phyloP scores from a whole-genome alignment of 2,113 vertebrate species.

The Rhinoderma darwinii region DNA sequence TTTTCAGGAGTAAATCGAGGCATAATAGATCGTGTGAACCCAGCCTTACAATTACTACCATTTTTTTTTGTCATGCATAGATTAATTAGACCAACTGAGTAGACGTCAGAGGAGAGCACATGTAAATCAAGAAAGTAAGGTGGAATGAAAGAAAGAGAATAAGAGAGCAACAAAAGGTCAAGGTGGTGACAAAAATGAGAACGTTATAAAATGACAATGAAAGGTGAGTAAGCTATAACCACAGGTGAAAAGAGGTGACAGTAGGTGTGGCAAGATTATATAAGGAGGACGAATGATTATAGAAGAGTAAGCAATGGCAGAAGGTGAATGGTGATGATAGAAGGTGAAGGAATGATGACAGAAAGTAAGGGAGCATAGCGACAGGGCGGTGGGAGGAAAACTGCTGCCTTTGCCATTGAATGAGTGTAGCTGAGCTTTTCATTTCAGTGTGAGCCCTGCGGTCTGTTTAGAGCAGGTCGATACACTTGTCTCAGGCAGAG shows the following conservation, averaged over 20 bases:
- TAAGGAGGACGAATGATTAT: not conserved
- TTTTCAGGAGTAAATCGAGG: too few relatives aligned
- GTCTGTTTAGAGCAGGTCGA: conserved; percentile 95
- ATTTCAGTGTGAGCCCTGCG: conserved; percentile 92
- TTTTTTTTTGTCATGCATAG: too few relatives aligned
- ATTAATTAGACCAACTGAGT: too few relatives aligned
- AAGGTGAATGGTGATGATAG: conserved; percentile 24
- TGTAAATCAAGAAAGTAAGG: too few relatives aligned
- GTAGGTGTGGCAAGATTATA: not conserved
- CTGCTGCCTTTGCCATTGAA: conserved; percentile 30
- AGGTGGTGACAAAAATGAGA: not conserved
- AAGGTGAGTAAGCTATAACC: not conserved
- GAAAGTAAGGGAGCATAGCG: conserved; percentile 39
- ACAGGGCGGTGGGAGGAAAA: conserved; percentile 31
- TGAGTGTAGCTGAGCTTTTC: conserved; percentile 74
- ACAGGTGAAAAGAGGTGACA: not conserved
- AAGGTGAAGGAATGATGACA: conserved; percentile 16
- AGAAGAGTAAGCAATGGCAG: not conserved
- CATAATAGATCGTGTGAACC: too few relatives aligned
- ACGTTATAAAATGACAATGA: not conserved
- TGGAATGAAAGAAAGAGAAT: not conserved
- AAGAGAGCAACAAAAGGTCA: too few relatives aligned
- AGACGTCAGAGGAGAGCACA: too few relatives aligned
- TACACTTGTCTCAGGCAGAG: conserved; percentile 95
- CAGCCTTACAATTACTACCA: too few relatives aligned